Conservation (phyloP, 2,888 invertebrate genomes). For the Xanthorhoe designata region DNA sequence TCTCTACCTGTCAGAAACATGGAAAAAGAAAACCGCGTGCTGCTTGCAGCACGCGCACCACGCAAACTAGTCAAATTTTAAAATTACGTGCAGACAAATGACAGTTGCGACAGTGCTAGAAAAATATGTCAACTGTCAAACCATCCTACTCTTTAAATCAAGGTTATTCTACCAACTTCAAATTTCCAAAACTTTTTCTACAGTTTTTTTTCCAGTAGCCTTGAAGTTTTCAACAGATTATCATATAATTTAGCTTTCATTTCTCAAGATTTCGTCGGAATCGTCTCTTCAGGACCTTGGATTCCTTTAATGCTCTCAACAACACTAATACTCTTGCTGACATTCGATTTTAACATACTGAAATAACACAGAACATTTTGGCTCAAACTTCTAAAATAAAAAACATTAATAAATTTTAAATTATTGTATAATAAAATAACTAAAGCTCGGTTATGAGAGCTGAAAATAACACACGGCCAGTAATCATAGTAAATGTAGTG, state of each 20-base stretch:
- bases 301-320: slow-evolving; percentile 23
- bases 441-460: slow-evolving; percentile 56
- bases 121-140: slow-evolving; percentile 17
- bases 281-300: slow-evolving; percentile 25
- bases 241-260: slow-evolving; percentile 1
- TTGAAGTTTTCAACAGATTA: background rate
- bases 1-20: no score
- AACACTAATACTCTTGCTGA: slow-evolving; percentile 24
- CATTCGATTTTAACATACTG: slow-evolving; percentile 21
- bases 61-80: background rate
- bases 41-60: no score
- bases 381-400: slow-evolving; percentile 67
- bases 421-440: slow-evolving; percentile 64
- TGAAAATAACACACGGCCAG: slow-evolving; percentile 48
- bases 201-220: background rate
- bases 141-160: background rate
- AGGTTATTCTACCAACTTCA: background rate
- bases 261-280: slow-evolving; percentile 22
- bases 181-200: background rate
- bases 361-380: slow-evolving; percentile 50
- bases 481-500: slow-evolving; percentile 36
- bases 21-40: no score
- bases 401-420: slow-evolving; percentile 69
- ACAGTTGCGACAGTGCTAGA: background rate
- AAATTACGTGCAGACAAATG: background rate